Evolutionary conservation across 2,797 vertebrate species (phyloP).

Genomic region (Catostomus latipinnis): DNA sequence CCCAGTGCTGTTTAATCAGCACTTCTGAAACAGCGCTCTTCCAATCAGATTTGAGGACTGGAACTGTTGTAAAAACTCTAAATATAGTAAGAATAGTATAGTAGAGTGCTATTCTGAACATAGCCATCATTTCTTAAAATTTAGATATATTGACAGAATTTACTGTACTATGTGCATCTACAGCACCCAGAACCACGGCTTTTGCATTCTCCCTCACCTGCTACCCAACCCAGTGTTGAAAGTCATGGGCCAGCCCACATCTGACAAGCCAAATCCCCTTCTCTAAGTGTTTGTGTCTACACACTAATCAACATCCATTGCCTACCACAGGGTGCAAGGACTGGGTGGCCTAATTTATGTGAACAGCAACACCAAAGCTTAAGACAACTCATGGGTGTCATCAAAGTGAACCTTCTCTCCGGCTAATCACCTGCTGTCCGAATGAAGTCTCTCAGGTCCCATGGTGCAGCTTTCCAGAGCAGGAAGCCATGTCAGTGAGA

Average conservation of each 20-base stretch:
- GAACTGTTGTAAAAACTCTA: too few relatives aligned
- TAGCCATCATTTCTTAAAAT: too few relatives aligned
- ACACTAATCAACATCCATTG: conserved; percentile 75
- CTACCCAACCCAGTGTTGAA: conserved; percentile 73
- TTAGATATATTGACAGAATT: too few relatives aligned
- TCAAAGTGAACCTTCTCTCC: conserved; percentile 69
- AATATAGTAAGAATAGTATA: too few relatives aligned
- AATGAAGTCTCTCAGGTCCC: conserved; percentile 56
- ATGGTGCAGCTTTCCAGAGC: neutral
- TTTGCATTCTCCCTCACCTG: conserved; percentile 25
- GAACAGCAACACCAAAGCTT: conserved; percentile 73
- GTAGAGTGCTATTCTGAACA: too few relatives aligned
- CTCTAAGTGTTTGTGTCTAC: conserved; percentile 75
- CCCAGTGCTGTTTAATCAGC: too few relatives aligned
- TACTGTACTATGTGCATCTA: too few relatives aligned
- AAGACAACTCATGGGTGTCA: conserved; percentile 76
- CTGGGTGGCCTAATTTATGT: conserved; percentile 77
- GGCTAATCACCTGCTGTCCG: conserved; percentile 61
- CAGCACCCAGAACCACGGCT: too few relatives aligned
- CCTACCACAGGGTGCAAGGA: conserved; percentile 74
- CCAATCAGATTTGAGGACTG: too few relatives aligned
- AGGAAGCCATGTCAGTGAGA: neutral
- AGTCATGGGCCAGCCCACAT: conserved; percentile 64
- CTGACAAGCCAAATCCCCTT: conserved; percentile 77
- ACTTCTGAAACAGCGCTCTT: too few relatives aligned